Evolutionary conservation across 2,113 vertebrate genomes (phyloP).

Genomic region (Casuarius casuarius): DNA sequence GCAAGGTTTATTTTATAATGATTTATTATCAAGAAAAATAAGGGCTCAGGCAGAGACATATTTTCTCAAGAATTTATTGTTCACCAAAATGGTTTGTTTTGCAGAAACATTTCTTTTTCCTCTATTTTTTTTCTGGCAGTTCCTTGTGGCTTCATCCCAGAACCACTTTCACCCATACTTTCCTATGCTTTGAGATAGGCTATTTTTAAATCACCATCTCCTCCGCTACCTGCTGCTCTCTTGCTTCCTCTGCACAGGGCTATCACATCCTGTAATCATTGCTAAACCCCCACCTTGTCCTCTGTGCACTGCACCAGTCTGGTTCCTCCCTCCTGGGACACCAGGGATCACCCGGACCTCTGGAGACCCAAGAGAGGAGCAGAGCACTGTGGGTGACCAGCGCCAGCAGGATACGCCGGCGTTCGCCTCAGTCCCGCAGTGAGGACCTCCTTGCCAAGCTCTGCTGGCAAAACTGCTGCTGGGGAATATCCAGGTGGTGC

Average conservation of each 20-base stretch:
- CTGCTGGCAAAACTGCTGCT: background rate
- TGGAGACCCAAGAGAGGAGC: background rate
- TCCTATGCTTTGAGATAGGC: background rate
- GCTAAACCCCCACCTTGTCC: background rate
- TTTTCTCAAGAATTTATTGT: conserved; percentile 63
- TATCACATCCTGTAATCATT: background rate
- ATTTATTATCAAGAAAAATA: conserved; percentile 63
- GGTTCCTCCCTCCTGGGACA: background rate
- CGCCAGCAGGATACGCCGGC: background rate
- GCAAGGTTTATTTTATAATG: conserved; percentile 48
- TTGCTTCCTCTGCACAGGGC: background rate
- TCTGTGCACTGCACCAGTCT: background rate
- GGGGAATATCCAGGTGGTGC: background rate
- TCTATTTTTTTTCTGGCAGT: background rate
- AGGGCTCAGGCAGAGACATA: conserved; percentile 44
- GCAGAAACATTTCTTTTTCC: conserved; percentile 47
- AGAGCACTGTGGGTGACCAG: background rate
- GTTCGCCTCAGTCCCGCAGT: background rate
- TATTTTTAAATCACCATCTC: background rate
- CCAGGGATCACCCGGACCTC: background rate
- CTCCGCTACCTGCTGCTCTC: background rate
- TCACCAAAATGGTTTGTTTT: conserved; percentile 60
- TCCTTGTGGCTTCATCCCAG: conserved; percentile 1
- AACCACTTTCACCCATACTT: background rate
- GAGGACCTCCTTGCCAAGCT: background rate